These are phyloP conservation scores for Drosophila niveifrons DNA, from an alignment of 2,888 invertebrate species.

Conservation along the genomic window DNA sequence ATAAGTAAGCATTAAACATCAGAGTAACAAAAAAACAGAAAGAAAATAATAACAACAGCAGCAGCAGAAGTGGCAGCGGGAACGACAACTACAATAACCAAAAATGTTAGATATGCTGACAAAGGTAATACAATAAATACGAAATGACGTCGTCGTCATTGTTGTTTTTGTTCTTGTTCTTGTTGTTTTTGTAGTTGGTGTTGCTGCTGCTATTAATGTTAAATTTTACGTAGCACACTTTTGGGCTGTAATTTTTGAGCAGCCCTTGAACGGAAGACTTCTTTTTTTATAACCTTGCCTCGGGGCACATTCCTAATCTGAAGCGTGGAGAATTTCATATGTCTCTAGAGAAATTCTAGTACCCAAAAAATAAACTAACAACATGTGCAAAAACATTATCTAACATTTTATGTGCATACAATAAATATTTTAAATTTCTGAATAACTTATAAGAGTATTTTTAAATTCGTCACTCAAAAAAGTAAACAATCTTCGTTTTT, in stretches of 20 bases:
- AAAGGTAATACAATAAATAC: conserved; percentile 80
- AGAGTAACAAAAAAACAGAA: conserved; percentile 41
- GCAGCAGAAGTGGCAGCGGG: conserved; percentile 20
- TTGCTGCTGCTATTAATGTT: conserved; percentile 59
- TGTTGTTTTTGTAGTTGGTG: conserved; percentile 24
- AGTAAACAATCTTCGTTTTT: background rate
- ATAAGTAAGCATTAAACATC: conserved; percentile 74
- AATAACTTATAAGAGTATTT: background rate
- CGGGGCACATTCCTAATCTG: background rate
- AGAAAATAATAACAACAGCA: conserved; percentile 38
- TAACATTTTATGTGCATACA: too few relatives aligned
- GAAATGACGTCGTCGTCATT: conserved; percentile 62
- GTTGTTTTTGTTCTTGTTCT: conserved; percentile 17
- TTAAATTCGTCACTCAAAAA: background rate
- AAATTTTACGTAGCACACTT: conserved; percentile 68
- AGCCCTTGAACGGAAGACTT: conserved; percentile 52
- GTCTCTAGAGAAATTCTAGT: too few relatives aligned
- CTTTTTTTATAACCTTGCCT: background rate
- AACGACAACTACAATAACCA: conserved; percentile 53
- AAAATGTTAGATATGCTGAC: conserved; percentile 79
- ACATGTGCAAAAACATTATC: too few relatives aligned
- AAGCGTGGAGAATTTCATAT: too few relatives aligned
- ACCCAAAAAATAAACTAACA: too few relatives aligned
- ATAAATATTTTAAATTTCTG: too few relatives aligned
- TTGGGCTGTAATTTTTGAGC: conserved; percentile 52